phyloP scores from a whole-genome alignment of 2,888 invertebrate genomes.

The Margaritifera margaritifera region DNA sequence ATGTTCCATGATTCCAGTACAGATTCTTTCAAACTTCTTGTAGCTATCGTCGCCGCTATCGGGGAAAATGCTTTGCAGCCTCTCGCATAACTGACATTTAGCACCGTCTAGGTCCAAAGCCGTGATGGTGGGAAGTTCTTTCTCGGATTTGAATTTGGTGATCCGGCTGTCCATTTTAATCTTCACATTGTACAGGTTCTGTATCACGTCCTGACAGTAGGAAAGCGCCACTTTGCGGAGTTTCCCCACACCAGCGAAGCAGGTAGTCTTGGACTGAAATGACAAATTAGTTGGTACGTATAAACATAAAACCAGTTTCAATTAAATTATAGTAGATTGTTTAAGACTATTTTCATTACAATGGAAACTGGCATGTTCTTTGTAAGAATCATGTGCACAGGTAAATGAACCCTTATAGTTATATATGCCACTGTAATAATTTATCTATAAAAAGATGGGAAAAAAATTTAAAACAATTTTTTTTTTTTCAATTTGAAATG shows the following conservation, averaged over 20 bases:
- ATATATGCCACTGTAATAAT: too few relatives aligned
- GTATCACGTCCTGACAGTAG: constrained; percentile 30
- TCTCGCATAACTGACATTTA: constrained; percentile 10
- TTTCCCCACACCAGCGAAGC: constrained; percentile 32
- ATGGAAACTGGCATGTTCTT: too few relatives aligned
- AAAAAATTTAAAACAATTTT: too few relatives aligned
- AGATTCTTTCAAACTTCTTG: constrained; percentile 16
- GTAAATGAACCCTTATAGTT: too few relatives aligned
- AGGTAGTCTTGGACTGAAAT: constrained; percentile 11
- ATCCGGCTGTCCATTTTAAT: constrained; percentile 30
- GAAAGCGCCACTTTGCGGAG: constrained; percentile 36
- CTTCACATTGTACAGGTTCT: constrained; percentile 45
- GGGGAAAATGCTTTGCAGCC: constrained; percentile 25
- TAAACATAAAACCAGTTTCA: not conserved
- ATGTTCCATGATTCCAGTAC: constrained; percentile 23
- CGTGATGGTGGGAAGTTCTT: constrained; percentile 26
- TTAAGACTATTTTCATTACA: too few relatives aligned
- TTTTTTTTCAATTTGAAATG: too few relatives aligned
- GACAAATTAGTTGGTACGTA: not conserved
- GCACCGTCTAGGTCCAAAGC: constrained; percentile 16
- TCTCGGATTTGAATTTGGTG: constrained; percentile 23
- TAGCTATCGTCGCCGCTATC: constrained; percentile 14
- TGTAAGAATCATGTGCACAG: too few relatives aligned
- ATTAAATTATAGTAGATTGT: too few relatives aligned
- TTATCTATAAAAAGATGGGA: too few relatives aligned